Percentiles rank a stretch among this genome's conserved stretches.
These are phyloP conservation scores for Nasonovia ribisnigri DNA, from an alignment of 2,888 invertebrate species.

Conservation along the genomic window DNA sequence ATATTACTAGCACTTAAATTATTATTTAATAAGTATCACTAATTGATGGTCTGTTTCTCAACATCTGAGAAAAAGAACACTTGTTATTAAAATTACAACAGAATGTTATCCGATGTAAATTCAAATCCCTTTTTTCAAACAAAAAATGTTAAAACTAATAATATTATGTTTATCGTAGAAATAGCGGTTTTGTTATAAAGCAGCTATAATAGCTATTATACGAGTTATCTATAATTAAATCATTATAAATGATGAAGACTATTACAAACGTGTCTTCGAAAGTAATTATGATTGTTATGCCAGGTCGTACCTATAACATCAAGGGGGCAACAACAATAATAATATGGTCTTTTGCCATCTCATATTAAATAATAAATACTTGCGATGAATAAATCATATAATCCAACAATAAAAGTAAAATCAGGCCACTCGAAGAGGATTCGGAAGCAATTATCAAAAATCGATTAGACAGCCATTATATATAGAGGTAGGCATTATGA, in stretches of 20 bases:
- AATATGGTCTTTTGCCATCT: background rate
- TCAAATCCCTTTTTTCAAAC: background rate
- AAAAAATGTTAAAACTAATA: background rate
- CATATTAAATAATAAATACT: constrained; percentile 8
- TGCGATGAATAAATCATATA: constrained; percentile 5
- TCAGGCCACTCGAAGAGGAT: constrained; percentile 33
- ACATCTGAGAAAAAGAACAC: background rate
- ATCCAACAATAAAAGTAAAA: constrained; percentile 58
- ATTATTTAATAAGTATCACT: background rate
- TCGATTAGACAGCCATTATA: constrained; percentile 15
- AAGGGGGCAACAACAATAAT: background rate
- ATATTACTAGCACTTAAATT: constrained; percentile 16
- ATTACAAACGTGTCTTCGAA: background rate
- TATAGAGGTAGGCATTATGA: background rate
- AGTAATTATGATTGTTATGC: background rate
- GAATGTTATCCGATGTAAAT: background rate
- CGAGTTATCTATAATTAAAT: constrained; percentile 14
- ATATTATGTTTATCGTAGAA: background rate
- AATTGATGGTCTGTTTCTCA: background rate
- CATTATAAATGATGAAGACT: background rate
- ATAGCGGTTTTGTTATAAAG: background rate
- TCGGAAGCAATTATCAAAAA: constrained; percentile 49
- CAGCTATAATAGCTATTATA: background rate
- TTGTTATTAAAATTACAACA: background rate
- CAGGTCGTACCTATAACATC: background rate